Percentiles rank a stretch among this genome's conserved stretches.
These are phyloP conservation scores for Rallus crepitans DNA, from an alignment of 2,797 vertebrate species.

Conservation along the genomic window DNA sequence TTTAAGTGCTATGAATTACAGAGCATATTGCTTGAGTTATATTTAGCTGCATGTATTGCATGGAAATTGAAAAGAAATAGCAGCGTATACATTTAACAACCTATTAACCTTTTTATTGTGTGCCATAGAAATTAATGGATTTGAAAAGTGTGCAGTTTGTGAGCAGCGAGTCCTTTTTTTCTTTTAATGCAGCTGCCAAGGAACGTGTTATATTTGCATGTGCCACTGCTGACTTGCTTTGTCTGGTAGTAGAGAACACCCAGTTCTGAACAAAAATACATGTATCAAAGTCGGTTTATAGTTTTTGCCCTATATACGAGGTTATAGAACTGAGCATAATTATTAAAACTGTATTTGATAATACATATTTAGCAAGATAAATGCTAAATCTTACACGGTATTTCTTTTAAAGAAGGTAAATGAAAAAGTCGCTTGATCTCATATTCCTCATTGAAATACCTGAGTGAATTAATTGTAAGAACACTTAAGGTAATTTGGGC, in stretches of 20 bases:
- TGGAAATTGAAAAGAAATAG: slow-evolving; percentile 52
- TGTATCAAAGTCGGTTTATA: not conserved
- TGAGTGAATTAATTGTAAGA: not conserved
- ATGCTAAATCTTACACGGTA: not conserved
- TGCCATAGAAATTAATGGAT: slow-evolving; percentile 42
- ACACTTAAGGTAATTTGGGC: not conserved
- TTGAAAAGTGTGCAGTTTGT: not conserved
- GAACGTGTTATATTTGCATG: slow-evolving; percentile 48
- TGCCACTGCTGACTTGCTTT: slow-evolving; percentile 49
- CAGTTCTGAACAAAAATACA: slow-evolving; percentile 31
- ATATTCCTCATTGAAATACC: not conserved
- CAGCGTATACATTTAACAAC: slow-evolving; percentile 54
- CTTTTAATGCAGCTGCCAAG: not conserved
- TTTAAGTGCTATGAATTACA: slow-evolving; percentile 47
- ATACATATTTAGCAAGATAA: not conserved
- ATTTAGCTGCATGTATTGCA: slow-evolving; percentile 79
- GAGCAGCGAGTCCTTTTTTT: not conserved
- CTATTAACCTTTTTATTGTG: slow-evolving; percentile 59
- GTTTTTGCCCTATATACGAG: not conserved
- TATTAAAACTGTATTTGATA: not conserved
- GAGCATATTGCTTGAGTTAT: slow-evolving; percentile 63
- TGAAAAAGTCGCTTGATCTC: not conserved
- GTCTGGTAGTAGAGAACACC: slow-evolving; percentile 23
- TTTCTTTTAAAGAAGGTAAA: not conserved
- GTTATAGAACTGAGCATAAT: not conserved